These are phyloP conservation scores for Cheilosia pagana DNA, from an alignment of 2,888 invertebrate species.

Conservation along the genomic window DNA sequence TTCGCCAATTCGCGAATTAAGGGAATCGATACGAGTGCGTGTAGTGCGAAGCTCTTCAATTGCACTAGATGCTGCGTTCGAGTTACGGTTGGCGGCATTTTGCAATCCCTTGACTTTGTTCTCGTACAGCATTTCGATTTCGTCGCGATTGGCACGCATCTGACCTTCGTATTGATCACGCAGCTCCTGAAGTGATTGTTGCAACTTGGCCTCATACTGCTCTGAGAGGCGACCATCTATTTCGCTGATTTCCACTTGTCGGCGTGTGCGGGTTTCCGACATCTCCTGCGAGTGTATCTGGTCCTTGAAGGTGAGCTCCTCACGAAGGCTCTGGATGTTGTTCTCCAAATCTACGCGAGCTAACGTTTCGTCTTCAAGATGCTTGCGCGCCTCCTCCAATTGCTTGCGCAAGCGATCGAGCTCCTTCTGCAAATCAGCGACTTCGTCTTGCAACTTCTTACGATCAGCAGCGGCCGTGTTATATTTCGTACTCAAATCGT, in stretches of 20 bases:
- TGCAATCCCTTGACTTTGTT: conserved; percentile 90
- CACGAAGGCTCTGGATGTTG: conserved; percentile 93
- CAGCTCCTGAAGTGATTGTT: conserved; percentile 94
- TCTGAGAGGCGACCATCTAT: conserved; percentile 95
- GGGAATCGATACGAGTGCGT: conserved; percentile 90
- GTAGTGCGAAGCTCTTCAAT: conserved; percentile 92
- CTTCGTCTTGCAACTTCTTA: conserved; percentile 90
- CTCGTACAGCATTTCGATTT: conserved; percentile 89
- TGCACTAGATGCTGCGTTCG: conserved; percentile 88
- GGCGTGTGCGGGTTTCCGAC: conserved; percentile 92
- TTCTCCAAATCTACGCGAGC: conserved; percentile 97
- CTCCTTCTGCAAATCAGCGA: conserved; percentile 91
- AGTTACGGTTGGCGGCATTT: conserved; percentile 88
- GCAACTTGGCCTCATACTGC: conserved; percentile 96
- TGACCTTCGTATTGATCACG: conserved; percentile 96
- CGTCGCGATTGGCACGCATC: conserved; percentile 94
- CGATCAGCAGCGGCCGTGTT: conserved; percentile 91
- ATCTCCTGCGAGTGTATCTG: conserved; percentile 93
- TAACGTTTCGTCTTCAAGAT: conserved; percentile 96
- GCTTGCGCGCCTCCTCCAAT: conserved; percentile 92
- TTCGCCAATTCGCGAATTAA: conserved; percentile 89
- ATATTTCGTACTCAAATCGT: conserved; percentile 88
- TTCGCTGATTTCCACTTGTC: conserved; percentile 96
- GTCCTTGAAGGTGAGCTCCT: conserved; percentile 96
- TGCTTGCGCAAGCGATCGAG: conserved; percentile 90